Percentiles rank a stretch among this genome's conserved stretches.
Evolutionary conservation across 2,797 vertebrate genomes (phyloP).

Genomic region (Artibeus lituratus): DNA sequence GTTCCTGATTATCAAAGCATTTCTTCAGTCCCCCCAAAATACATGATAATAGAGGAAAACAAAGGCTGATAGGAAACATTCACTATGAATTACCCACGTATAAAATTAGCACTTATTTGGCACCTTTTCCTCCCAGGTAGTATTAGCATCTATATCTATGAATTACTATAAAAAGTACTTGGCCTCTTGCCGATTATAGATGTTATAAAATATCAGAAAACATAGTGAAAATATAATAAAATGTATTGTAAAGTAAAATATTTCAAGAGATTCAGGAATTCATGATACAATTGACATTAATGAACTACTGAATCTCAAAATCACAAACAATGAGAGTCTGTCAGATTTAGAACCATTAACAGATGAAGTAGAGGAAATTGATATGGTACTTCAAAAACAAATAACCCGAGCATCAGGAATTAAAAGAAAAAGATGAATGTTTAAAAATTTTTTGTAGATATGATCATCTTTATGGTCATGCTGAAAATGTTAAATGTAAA

Average conservation of each 20-base stretch:
- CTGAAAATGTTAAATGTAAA: not conserved
- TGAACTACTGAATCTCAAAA: not conserved
- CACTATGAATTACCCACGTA: not conserved
- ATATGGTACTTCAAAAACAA: not conserved
- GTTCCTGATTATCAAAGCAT: not conserved
- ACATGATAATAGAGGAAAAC: not conserved
- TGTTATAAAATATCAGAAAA: not conserved
- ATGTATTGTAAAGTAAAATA: not conserved
- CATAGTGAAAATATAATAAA: not conserved
- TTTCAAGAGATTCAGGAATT: not conserved
- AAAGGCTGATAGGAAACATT: not conserved
- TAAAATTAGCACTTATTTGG: not conserved
- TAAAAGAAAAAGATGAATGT: not conserved
- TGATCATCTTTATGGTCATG: not conserved
- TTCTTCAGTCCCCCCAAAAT: not conserved
- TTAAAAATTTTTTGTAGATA: not conserved
- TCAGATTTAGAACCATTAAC: not conserved
- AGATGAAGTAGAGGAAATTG: not conserved
- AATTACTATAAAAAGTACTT: not conserved
- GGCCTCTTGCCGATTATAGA: not conserved
- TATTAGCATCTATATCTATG: not conserved
- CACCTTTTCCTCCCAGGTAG: not conserved
- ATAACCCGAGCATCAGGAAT: conserved; percentile 5
- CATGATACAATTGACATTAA: not conserved
- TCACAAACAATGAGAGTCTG: not conserved